Conservation (phyloP, 2,113 vertebrate species). For the Hyperopisus bebe region DNA sequence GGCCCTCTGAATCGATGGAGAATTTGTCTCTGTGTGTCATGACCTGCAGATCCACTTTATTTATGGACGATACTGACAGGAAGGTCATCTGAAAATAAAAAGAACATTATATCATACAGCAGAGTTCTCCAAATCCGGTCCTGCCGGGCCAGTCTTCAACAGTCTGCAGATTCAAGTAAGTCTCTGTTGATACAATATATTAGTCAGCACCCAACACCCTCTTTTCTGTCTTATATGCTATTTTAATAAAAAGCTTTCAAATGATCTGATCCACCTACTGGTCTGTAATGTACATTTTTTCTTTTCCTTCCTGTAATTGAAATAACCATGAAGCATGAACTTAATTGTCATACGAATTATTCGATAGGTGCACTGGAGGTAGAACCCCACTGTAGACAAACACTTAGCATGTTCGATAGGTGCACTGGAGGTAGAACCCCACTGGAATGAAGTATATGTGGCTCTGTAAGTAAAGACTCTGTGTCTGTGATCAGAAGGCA, state of each 20-base stretch:
- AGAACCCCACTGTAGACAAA: no score
- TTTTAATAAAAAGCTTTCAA: neutral
- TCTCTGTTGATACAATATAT: neutral
- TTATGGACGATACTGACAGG: conserved; percentile 25
- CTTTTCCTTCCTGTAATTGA: neutral
- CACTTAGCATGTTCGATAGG: no score
- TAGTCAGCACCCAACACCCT: neutral
- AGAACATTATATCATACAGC: neutral
- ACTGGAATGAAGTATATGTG: neutral
- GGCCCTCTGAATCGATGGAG: conserved; percentile 41
- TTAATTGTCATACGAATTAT: neutral
- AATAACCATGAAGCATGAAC: neutral
- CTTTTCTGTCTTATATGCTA: neutral
- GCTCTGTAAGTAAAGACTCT: neutral
- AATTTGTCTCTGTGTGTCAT: conserved; percentile 48
- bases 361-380: no score
- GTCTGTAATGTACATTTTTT: neutral
- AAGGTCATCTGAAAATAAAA: conserved; percentile 48
- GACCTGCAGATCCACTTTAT: conserved; percentile 41
- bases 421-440: no score
- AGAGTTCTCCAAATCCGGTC: neutral
- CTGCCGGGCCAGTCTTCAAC: no score
- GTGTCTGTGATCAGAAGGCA: neutral
- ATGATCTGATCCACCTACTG: neutral
- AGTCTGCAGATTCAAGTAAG: neutral